phyloP scores from a whole-genome alignment of 2,888 invertebrate species.

The Epirrhoe alternata region DNA sequence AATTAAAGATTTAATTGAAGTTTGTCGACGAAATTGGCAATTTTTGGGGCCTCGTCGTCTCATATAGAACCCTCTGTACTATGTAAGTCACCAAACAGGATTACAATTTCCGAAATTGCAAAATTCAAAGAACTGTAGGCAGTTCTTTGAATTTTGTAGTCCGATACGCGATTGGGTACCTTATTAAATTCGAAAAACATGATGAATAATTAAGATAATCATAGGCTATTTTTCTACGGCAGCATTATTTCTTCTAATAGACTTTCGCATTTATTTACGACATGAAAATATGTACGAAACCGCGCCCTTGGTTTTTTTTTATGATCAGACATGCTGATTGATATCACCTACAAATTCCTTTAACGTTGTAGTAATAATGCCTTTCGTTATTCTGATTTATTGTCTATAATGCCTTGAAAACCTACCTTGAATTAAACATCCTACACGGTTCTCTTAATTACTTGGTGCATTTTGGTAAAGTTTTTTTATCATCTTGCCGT shows the following conservation, averaged over 20 bases:
- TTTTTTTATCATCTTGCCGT: no score
- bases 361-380: constrained; percentile 14
- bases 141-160: no score
- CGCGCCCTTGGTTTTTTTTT: constrained; percentile 3
- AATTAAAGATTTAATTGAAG: constrained; percentile 16
- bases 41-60: constrained; percentile 6
- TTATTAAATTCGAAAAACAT: no score
- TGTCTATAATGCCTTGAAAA: constrained; percentile 5
- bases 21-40: constrained; percentile 19
- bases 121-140: no score
- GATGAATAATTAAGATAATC: no score
- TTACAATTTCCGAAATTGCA: no score
- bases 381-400: constrained; percentile 28
- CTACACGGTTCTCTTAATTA: constrained; percentile 1
- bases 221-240: no score
- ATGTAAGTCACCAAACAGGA: no score
- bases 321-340: constrained; percentile 9
- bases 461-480: background rate
- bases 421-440: constrained; percentile 19
- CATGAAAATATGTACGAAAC: background rate
- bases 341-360: constrained; percentile 18
- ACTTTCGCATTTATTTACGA: no score
- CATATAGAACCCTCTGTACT: background rate
- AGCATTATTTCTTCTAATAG: no score
- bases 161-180: no score